phyloP scores from a whole-genome alignment of 2,113 vertebrate species.

The Xiphias gladius region DNA sequence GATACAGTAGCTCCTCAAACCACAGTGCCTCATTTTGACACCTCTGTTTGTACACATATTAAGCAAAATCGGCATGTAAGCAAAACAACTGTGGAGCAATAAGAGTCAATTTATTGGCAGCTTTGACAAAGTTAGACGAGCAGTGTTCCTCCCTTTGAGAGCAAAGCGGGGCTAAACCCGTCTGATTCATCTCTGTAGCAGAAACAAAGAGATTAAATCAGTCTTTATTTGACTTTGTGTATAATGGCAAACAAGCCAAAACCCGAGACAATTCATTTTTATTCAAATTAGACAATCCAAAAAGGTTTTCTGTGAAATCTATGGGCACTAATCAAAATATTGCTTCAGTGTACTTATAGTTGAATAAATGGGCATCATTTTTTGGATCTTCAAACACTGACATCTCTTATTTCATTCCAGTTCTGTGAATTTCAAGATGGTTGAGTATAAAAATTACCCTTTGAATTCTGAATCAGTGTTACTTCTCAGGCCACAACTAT shows the following conservation, averaged over 20 bases:
- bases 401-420: background rate
- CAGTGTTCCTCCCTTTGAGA: background rate
- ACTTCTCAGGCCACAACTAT: slow-evolving; percentile 29
- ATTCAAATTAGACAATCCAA: too few species aligned
- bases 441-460: slow-evolving; percentile 1
- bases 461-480: slow-evolving; percentile 19
- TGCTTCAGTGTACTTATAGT: background rate
- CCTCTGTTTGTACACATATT: background rate
- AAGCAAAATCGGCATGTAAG: background rate
- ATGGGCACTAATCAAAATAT: background rate
- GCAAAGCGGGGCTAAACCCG: background rate
- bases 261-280: too few species aligned
- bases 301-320: background rate
- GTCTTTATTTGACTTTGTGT: background rate
- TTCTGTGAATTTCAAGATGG: background rate
- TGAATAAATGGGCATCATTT: background rate
- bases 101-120: background rate
- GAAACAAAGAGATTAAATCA: background rate
- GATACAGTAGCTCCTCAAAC: background rate
- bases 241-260: too few species aligned
- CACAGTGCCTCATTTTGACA: background rate
- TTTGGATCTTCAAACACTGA: background rate
- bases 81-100: background rate
- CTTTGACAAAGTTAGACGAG: background rate
- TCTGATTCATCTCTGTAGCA: background rate